phyloP scores from a whole-genome alignment of 2,888 invertebrate species.

The Brachypterus glaber region DNA sequence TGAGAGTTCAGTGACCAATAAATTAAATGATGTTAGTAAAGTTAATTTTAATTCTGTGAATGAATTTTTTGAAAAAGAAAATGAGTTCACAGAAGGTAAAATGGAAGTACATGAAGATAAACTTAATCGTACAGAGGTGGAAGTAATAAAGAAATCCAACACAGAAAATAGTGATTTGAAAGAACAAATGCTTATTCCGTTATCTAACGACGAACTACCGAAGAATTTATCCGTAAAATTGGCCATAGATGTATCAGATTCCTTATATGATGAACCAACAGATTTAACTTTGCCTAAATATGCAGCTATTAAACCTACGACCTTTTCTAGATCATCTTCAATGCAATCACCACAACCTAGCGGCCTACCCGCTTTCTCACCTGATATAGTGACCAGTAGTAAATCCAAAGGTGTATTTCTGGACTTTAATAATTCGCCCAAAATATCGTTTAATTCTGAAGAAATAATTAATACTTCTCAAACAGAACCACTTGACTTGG shows the following conservation, averaged over 20 bases:
- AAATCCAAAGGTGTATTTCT: conserved; percentile 41
- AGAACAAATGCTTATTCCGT: too few species aligned
- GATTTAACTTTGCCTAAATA: conserved; percentile 29
- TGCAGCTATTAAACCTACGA: conserved; percentile 13
- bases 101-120: too few species aligned
- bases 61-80: conserved; percentile 17
- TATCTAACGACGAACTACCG: too few species aligned
- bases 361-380: conserved; percentile 61
- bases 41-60: conserved; percentile 21
- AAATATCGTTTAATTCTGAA: conserved; percentile 48
- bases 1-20: too few species aligned
- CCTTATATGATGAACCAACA: conserved; percentile 29
- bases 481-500: conserved; percentile 60
- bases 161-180: too few species aligned
- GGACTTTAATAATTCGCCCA: conserved; percentile 51
- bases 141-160: too few species aligned
- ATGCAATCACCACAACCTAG: conserved; percentile 65
- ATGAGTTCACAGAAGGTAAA: conserved; percentile 27
- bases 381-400: conserved; percentile 51
- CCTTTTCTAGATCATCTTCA: conserved; percentile 52
- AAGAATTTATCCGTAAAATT: too few species aligned
- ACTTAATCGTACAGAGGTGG: too few species aligned
- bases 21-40: conserved; percentile 21
- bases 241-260: conserved; percentile 5
- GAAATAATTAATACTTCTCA: conserved; percentile 45